Base-by-base conservation (phyloP, 2,113 vertebrate species). In the Corythoichthys intestinalis region DNA sequence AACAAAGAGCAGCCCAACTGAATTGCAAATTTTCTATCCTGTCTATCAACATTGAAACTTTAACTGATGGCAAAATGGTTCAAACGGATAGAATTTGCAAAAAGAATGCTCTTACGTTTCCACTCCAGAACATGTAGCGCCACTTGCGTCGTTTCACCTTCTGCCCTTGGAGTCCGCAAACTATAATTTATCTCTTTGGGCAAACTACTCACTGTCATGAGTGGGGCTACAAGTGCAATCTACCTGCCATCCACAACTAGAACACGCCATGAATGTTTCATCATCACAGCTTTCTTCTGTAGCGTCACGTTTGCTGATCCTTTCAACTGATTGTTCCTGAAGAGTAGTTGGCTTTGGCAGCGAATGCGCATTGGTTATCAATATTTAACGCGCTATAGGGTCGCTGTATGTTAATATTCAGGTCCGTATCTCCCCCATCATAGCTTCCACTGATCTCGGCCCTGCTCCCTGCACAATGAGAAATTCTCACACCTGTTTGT, bases 361-460 rank as follows among this genome's bases (percentile, higher is more conserved):
- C 35, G 62, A 76, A 77, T 37, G 28, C 74, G 75, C 66, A 65
- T 81, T 8, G 54, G 57, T 68, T 62, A 85, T 90, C 77, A 87
- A 88, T 87, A 87, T 87, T 87, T 86, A 74, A 89, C 82, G 75
- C 72, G 76, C 77, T 65, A 75, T 81, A 76, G 74, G 80, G 66
- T 70, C 69, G 70, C 63, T 41, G 58, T 66, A 69, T 69, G 78
- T 85, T 87, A 79, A 80, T 85, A 86, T 89, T 84, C 80, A 83
- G 65, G 66, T 65, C 75, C 61, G 71, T 70, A 77, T 80, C 71
- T 84, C 75, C 69, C 65, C 49, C 12, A n/a, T 7, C 34, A 8
- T 52, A 15, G 17, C 28, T 52, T 8, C 20, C 17, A 38, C 34
- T 52, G 46, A 52, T 72, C 44, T 61, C 11, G 10, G 17, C 2